Base-by-base conservation (phyloP, 2,113 vertebrate genomes). In the Siphamia tubifer region DNA sequence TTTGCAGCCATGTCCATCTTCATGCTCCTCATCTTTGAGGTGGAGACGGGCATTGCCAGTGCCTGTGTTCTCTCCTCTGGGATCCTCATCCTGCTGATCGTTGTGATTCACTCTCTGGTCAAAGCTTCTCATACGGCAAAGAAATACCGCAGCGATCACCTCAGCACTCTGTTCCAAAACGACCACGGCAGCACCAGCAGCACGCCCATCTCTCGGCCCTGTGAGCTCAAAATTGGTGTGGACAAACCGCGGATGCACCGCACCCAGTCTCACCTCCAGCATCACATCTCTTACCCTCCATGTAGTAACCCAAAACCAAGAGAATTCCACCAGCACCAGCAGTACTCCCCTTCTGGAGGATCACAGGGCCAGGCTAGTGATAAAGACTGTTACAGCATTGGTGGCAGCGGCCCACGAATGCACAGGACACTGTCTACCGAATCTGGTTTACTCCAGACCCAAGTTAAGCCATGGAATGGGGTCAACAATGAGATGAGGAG, bases 1-100 rank as follows among this genome's bases (percentile, higher is more conserved):
- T 34, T 43, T 11, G 32, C 88, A 94, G 93, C 91, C 0, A 90
- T 99, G 40, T 94, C 93, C 66, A 92, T 98, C 48, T 95, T 94
- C 24, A 90, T 94, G 91, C 89, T 96, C 74, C 88, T 98, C 74
- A 88, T 94, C 27, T 96, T 97, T 9, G 92, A 96, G 42, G 83
- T 83, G 0, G 93, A 94, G 80, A 92, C 94, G 0, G 96, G 89
- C 0, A 94, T 95, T 0, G 92, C 95, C 5, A 84, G 94, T 0
- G 93, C 95, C 1, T 94, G 94, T 5, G 87, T 97, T 7, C 93
- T 98, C 1, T 90, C 92, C 38, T 92, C 93, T 0, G 96, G 96
- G 0, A 82, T 95, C 6, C 47, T 96, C 1, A 68, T 94, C 13
- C 87, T 97, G 68, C 78, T 96, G 19, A 15, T 94, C 0, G 69